Evolutionary conservation across 1,140 invertebrate genomes (phyloP).

Genomic region (Heliconius nattereri): DNA sequence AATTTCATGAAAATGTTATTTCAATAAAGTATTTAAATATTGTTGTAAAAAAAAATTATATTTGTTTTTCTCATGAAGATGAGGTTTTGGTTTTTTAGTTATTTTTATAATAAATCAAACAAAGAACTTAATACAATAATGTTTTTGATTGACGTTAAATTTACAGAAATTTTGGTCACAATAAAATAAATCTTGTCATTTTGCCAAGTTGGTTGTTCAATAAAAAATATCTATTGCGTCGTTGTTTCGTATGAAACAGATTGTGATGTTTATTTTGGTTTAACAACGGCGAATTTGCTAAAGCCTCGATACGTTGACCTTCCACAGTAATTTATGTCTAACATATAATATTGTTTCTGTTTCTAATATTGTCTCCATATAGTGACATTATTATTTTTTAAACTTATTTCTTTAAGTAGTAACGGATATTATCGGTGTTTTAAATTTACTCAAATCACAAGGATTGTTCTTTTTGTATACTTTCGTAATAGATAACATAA

Average conservation of each 20-base stretch:
- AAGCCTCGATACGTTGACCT: slow-evolving; percentile 35
- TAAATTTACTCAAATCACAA: too few species aligned
- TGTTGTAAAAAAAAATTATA: too few species aligned
- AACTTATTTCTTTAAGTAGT: neutral
- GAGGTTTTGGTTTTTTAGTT: too few species aligned
- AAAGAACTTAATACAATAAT: neutral
- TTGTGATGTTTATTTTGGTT: slow-evolving; percentile 60
- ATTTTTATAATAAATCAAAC: too few species aligned
- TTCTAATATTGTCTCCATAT: neutral
- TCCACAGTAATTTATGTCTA: slow-evolving; percentile 8
- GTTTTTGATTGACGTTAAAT: slow-evolving; percentile 21
- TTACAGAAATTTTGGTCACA: slow-evolving; percentile 14
- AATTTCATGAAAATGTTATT: too few species aligned
- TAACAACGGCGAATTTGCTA: slow-evolving; percentile 34
- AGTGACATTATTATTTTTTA: neutral
- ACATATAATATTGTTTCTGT: neutral
- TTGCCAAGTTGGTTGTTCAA: slow-evolving; percentile 68
- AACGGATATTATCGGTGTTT: too few species aligned
- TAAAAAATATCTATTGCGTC: slow-evolving; percentile 66
- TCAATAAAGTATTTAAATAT: too few species aligned
- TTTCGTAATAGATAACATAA: too few species aligned
- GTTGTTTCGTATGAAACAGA: slow-evolving; percentile 50
- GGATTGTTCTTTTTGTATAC: too few species aligned
- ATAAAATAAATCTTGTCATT: slow-evolving; percentile 64
- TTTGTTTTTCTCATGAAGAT: too few species aligned